Evolutionary conservation across 2,113 vertebrate species (phyloP).

Genomic region (Cettia cetti): DNA sequence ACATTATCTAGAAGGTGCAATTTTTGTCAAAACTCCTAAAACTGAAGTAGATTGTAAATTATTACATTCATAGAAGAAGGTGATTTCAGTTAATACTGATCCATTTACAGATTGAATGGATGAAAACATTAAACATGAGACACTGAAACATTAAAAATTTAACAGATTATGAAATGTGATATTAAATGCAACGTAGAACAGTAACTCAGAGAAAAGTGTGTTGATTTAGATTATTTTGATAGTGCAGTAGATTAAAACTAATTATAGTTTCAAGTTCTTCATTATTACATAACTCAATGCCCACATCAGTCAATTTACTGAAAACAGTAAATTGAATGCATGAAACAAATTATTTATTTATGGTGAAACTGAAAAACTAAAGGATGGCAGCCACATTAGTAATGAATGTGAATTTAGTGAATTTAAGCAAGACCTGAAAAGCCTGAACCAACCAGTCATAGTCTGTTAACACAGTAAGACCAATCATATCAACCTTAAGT

Average conservation of each 20-base stretch:
- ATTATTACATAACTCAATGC: constrained; percentile 33
- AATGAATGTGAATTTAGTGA: neutral
- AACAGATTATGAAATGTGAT: neutral
- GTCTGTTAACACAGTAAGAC: neutral
- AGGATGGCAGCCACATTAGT: neutral
- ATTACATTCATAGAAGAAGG: neutral
- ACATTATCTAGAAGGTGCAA: neutral
- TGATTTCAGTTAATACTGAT: neutral
- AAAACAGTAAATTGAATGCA: neutral
- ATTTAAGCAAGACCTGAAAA: constrained; percentile 15
- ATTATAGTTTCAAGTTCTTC: constrained; percentile 33
- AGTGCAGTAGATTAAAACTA: constrained; percentile 8
- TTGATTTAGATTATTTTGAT: constrained; percentile 19
- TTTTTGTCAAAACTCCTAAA: constrained; percentile 5
- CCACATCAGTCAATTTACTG: neutral
- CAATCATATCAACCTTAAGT: neutral
- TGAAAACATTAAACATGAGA: constrained; percentile 8
- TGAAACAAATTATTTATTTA: constrained; percentile 34
- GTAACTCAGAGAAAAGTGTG: neutral
- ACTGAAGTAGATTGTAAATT: neutral
- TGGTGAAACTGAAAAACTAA: neutral
- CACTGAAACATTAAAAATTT: constrained; percentile 4
- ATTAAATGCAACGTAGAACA: neutral
- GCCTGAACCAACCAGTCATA: neutral
- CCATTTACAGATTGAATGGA: neutral